Evolutionary conservation across 2,113 vertebrate genomes (phyloP).

Genomic region (Edolisoma coerulescens): DNA sequence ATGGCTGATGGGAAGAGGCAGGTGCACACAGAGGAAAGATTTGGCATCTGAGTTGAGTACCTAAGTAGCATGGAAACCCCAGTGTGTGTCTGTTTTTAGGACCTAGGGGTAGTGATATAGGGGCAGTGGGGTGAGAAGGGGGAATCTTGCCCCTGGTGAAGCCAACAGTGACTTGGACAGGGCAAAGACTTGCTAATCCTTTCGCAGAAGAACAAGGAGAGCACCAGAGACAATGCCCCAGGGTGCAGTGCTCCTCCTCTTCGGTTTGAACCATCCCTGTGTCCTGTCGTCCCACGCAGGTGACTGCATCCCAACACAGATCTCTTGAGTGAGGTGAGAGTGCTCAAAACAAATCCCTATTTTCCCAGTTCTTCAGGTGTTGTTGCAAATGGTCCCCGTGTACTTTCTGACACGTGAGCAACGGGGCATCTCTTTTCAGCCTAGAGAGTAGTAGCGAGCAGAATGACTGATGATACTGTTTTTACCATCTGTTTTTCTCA

Average conservation of each 20-base stretch:
- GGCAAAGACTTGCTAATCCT: neutral
- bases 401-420: neutral
- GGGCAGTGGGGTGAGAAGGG: neutral
- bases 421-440: neutral
- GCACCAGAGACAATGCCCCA: neutral
- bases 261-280: neutral
- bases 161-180: neutral
- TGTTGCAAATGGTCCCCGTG: neutral
- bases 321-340: neutral
- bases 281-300: neutral
- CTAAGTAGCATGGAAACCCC: neutral
- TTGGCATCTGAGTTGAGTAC: neutral
- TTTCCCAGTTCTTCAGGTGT: neutral
- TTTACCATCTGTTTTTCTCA: slow-evolving; percentile 77
- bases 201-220: neutral
- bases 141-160: neutral
- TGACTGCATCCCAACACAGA: neutral
- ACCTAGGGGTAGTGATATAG: neutral
- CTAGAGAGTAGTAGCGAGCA: slow-evolving; percentile 14
- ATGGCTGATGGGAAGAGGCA: neutral
- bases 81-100: neutral
- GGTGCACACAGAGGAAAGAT: neutral
- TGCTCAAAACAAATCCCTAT: neutral
- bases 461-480: slow-evolving; percentile 59
- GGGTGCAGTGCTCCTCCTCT: neutral